Evolutionary conservation across 2,888 invertebrate genomes (phyloP).

Genomic region (Unio delphinus): DNA sequence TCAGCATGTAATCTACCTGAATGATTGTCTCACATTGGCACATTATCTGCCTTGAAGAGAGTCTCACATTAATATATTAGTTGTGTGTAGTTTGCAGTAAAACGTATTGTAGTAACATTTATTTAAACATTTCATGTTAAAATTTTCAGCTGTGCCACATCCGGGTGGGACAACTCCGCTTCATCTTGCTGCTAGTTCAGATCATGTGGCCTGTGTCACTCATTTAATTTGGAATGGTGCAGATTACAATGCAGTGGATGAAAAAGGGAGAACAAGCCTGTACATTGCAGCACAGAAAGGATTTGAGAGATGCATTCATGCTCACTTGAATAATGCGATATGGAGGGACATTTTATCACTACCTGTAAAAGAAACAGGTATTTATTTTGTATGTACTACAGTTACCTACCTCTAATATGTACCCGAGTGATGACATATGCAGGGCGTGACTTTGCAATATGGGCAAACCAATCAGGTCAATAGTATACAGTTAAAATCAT

Average conservation of each 20-base stretch:
- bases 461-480: too few species aligned
- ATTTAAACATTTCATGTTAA: constrained; percentile 1
- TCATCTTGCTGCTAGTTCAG: constrained; percentile 63
- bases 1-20: too few species aligned
- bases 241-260: constrained; percentile 69
- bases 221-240: constrained; percentile 68
- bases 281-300: constrained; percentile 64
- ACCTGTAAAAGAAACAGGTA: constrained; percentile 61
- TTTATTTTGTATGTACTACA: background rate
- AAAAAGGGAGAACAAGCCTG: constrained; percentile 62
- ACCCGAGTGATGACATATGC: too few species aligned
- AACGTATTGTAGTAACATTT: background rate
- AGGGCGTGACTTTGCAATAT: too few species aligned
- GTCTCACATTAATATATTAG: too few species aligned
- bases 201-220: constrained; percentile 62
- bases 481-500: too few species aligned
- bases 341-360: constrained; percentile 67
- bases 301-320: constrained; percentile 57
- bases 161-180: constrained; percentile 67
- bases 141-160: constrained; percentile 58
- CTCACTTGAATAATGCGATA: constrained; percentile 66
- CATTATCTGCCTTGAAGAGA: too few species aligned
- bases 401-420: too few species aligned
- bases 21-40: too few species aligned
- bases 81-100: too few species aligned